These are phyloP conservation scores for Mesembrinibis cayennensis DNA, from an alignment of 2,113 vertebrate species.

Conservation along the genomic window DNA sequence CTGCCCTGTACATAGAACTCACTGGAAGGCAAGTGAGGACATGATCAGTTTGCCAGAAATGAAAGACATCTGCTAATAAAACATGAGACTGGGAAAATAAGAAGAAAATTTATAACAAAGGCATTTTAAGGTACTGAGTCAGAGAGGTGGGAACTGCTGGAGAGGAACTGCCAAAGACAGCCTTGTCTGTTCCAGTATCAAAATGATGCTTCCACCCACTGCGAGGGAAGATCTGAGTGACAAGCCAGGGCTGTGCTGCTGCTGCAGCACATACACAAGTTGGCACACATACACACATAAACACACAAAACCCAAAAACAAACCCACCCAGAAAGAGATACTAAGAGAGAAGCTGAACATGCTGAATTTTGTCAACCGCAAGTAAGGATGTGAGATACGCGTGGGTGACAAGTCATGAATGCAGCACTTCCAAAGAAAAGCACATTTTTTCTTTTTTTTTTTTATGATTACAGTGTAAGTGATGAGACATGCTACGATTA, in stretches of 20 bases:
- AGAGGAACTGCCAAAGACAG: slow-evolving; percentile 4
- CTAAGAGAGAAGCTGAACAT: not conserved
- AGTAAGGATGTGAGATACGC: not conserved
- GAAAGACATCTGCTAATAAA: not conserved
- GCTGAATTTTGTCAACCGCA: slow-evolving; percentile 38
- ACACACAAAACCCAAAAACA: not conserved
- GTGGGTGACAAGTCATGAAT: slow-evolving; percentile 22
- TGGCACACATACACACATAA: slow-evolving; percentile 13
- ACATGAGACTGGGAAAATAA: not conserved
- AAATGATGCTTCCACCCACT: slow-evolving; percentile 1
- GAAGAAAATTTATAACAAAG: not conserved
- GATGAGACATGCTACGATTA: not conserved
- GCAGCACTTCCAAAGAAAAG: slow-evolving; percentile 12
- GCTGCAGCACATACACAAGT: not conserved
- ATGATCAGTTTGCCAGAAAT: not conserved
- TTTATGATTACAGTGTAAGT: not conserved
- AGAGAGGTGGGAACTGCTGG: slow-evolving; percentile 29
- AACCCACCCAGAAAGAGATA: not conserved
- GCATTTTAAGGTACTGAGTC: slow-evolving; percentile 26
- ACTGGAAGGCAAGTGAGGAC: not conserved
- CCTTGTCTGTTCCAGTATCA: slow-evolving; percentile 8
- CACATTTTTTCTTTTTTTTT: not conserved
- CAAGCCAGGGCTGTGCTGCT: not conserved
- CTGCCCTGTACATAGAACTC: not conserved
- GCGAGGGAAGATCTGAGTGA: not conserved